Evolutionary conservation across 2,113 vertebrate species (phyloP).

Genomic region (Aviceda subcristata): DNA sequence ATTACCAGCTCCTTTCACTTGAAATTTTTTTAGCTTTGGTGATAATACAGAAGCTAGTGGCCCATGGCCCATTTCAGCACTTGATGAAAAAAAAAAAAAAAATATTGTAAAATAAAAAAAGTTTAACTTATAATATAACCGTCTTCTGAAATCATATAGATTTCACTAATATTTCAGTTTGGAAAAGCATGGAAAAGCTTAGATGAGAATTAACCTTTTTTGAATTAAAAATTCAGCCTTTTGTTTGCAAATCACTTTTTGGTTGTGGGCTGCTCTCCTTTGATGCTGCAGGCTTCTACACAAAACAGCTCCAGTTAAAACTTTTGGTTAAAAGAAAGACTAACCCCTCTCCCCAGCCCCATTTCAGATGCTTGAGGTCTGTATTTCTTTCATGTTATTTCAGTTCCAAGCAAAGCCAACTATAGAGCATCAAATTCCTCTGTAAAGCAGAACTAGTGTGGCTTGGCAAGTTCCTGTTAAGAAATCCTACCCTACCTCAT

Average conservation of each 20-base stretch:
- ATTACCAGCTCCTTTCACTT: neutral
- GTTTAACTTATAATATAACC: neutral
- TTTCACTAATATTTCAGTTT: neutral
- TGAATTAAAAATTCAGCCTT: neutral
- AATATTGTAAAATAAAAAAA: neutral
- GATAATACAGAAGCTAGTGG: neutral
- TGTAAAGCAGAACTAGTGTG: neutral
- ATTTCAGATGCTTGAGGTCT: neutral
- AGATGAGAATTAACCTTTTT: neutral
- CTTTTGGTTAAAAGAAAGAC: neutral
- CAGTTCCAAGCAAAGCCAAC: neutral
- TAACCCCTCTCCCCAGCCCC: neutral
- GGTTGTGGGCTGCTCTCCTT: neutral
- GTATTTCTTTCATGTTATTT: neutral
- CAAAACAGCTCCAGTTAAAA: neutral
- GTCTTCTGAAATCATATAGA: neutral
- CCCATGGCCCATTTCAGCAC: neutral
- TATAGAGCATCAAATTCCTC: neutral
- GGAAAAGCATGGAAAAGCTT: neutral
- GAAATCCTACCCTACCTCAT: constrained; percentile 79
- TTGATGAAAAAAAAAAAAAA: neutral
- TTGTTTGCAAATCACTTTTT: neutral
- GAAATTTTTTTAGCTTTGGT: neutral
- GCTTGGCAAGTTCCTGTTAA: neutral
- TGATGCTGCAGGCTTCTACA: neutral